Conservation (phyloP, 2,797 vertebrate genomes). For the Staurois parvus region DNA sequence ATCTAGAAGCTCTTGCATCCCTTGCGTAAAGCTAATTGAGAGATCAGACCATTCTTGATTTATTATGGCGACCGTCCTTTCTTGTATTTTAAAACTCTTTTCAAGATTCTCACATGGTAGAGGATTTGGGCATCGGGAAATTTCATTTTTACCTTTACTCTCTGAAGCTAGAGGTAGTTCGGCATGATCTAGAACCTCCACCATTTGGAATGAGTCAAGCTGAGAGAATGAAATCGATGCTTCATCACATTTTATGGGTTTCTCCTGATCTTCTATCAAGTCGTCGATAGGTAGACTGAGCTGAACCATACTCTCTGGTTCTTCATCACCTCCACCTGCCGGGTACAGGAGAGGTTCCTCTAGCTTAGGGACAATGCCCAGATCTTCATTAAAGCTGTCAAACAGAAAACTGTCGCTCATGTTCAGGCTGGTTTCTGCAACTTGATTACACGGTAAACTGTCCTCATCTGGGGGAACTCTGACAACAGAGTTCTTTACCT, state of each 20-base stretch:
- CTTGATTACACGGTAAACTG: slow-evolving; percentile 59
- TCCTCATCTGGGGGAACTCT: background rate
- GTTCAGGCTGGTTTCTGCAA: slow-evolving; percentile 79
- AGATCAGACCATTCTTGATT: slow-evolving; percentile 66
- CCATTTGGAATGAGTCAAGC: slow-evolving; percentile 82
- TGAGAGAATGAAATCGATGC: slow-evolving; percentile 85
- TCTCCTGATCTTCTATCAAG: slow-evolving; percentile 65
- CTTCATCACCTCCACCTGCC: slow-evolving; percentile 58
- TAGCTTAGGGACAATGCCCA: background rate
- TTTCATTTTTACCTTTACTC: slow-evolving; percentile 3
- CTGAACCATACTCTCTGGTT: slow-evolving; percentile 26
- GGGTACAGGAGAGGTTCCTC: slow-evolving; percentile 62
- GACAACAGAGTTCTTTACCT: background rate
- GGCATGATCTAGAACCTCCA: slow-evolving; percentile 73
- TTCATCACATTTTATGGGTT: slow-evolving; percentile 74
- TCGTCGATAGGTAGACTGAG: background rate
- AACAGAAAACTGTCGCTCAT: slow-evolving; percentile 91
- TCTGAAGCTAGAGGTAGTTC: slow-evolving; percentile 50
- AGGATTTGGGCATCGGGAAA: background rate
- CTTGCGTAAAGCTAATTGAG: slow-evolving; percentile 83
- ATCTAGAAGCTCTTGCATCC: slow-evolving; percentile 88
- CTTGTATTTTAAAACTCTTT: background rate
- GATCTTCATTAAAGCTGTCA: slow-evolving; percentile 86
- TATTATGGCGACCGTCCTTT: slow-evolving; percentile 48
- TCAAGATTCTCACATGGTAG: background rate